These are phyloP conservation scores for Tanypteryx hageni DNA, from an alignment of 2,888 invertebrate genomes.

Conservation along the genomic window DNA sequence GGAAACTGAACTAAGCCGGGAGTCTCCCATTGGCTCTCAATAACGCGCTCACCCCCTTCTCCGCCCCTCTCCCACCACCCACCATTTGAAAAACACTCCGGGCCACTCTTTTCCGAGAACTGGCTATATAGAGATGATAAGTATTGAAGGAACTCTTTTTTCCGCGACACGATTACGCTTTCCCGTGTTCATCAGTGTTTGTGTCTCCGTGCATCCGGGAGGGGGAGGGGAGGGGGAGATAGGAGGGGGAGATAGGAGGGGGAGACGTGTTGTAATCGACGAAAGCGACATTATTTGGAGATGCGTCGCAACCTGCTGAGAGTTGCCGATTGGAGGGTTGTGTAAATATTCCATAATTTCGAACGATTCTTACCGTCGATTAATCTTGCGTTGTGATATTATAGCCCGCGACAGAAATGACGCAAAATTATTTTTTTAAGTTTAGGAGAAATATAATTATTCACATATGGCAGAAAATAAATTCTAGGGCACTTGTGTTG, in stretches of 20 bases:
- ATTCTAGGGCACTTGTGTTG: no score
- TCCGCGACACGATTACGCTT: background rate
- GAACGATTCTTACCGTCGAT: no score
- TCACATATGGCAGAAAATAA: no score
- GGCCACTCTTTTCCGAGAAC: conserved; percentile 2
- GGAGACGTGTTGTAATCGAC: no score
- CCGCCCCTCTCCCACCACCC: background rate
- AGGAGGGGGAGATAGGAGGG: background rate
- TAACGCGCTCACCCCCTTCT: background rate
- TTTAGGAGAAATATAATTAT: no score
- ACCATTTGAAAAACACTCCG: background rate
- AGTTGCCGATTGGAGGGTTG: no score
- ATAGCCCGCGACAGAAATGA: no score
- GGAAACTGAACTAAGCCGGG: background rate
- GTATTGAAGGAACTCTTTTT: background rate
- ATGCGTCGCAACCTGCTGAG: no score
- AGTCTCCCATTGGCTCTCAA: background rate
- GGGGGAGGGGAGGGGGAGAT: background rate
- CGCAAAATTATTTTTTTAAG: no score
- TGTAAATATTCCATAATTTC: no score
- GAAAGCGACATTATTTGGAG: no score
- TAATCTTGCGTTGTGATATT: no score
- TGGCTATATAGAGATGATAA: background rate
- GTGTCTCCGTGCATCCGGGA: background rate
- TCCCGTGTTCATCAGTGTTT: background rate